Percentiles rank a stretch among this genome's conserved stretches.
Evolutionary conservation across 1,140 invertebrate species (phyloP).

Genomic region (Danaus plexippus): DNA sequence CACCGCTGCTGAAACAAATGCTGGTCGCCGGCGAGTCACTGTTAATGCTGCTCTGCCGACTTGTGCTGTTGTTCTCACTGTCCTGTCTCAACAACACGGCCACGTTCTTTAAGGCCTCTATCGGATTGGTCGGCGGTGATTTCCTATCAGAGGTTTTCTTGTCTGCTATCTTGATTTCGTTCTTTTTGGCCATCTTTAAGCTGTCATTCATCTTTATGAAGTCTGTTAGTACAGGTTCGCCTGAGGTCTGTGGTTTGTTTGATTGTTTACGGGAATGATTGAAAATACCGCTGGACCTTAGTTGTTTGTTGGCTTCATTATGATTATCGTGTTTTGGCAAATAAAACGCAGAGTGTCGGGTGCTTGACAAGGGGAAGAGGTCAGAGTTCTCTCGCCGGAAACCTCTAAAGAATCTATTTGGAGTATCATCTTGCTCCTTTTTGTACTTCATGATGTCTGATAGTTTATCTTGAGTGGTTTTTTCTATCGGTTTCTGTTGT

Average conservation of each 20-base stretch:
- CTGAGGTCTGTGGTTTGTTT: constrained; percentile 69
- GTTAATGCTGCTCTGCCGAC: constrained; percentile 52
- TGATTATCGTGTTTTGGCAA: constrained; percentile 70
- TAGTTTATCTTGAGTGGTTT: constrained; percentile 59
- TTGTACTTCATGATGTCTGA: constrained; percentile 68
- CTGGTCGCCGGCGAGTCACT: constrained; percentile 59
- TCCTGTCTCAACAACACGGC: constrained; percentile 56
- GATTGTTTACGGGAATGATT: constrained; percentile 74
- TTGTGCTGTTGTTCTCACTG: constrained; percentile 41
- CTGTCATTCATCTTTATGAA: constrained; percentile 77
- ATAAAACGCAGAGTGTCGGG: constrained; percentile 82
- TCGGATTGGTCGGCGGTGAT: constrained; percentile 37
- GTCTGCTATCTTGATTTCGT: constrained; percentile 44
- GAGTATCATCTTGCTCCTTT: constrained; percentile 76
- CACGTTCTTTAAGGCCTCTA: constrained; percentile 59
- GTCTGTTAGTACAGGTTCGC: constrained; percentile 81
- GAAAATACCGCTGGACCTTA: constrained; percentile 77
- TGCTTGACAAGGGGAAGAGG: constrained; percentile 79
- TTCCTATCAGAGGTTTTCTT: constrained; percentile 40
- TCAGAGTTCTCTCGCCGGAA: constrained; percentile 87
- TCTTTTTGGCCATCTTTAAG: constrained; percentile 51
- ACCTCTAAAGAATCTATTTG: constrained; percentile 80
- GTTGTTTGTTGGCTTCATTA: constrained; percentile 58
- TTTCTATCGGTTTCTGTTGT: constrained; percentile 49
- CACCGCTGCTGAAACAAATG: constrained; percentile 44